Percentiles rank a stretch among this genome's conserved stretches.
Conservation (phyloP, 2,888 invertebrate genomes). For the Aricia artaxerxes region DNA sequence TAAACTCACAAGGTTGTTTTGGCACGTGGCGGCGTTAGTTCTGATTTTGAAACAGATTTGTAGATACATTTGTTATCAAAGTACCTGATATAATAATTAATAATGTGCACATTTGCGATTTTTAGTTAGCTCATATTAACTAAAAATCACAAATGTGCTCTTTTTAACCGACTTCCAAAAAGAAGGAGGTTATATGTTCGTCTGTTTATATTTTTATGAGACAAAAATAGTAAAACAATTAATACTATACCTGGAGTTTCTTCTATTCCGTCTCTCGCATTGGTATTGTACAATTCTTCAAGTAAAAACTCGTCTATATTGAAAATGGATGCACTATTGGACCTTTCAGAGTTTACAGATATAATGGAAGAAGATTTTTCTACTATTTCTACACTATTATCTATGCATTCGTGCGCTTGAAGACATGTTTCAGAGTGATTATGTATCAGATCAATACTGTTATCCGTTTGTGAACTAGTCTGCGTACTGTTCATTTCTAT, state of each 20-base stretch:
- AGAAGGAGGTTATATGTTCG: too few species aligned
- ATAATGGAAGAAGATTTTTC: constrained; percentile 55
- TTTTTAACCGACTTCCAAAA: too few species aligned
- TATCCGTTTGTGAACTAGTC: constrained; percentile 45
- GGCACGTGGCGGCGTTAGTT: neutral
- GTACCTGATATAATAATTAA: too few species aligned
- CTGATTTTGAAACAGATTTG: too few species aligned
- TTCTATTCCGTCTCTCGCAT: constrained; percentile 50
- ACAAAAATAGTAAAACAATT: too few species aligned
- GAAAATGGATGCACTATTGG: constrained; percentile 35
- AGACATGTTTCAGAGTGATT: constrained; percentile 73
- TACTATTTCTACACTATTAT: constrained; percentile 58
- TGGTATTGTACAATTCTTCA: constrained; percentile 49
- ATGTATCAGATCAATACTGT: constrained; percentile 66
- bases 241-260: constrained; percentile 35
- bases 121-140: too few species aligned
- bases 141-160: too few species aligned
- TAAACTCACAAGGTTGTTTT: neutral
- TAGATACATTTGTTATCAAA: too few species aligned
- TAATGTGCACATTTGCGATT: too few species aligned
- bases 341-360: constrained; percentile 49
- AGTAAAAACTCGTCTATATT: constrained; percentile 38
- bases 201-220: too few species aligned
- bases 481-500: constrained; percentile 59
- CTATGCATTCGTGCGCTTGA: constrained; percentile 61